Evolutionary conservation across 2,888 invertebrate genomes (phyloP).

Genomic region (Euzophera pinguis): DNA sequence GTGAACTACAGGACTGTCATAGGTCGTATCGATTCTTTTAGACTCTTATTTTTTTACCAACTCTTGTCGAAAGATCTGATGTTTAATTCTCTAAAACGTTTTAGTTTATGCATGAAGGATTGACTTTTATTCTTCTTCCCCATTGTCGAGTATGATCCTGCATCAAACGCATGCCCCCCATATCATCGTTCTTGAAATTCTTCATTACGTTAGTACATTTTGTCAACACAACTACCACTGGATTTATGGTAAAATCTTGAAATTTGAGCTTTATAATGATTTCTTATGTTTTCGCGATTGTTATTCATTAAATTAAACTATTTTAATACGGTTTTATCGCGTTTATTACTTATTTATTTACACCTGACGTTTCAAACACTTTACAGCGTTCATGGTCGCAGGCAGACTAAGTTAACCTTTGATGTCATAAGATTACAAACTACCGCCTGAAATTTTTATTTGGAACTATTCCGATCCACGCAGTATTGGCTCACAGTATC

Average conservation of each 20-base stretch:
- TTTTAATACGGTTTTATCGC: too few relatives aligned
- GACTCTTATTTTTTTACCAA: constrained; percentile 35
- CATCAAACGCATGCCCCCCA: constrained; percentile 58
- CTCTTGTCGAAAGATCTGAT: constrained; percentile 23
- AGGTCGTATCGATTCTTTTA: constrained; percentile 53
- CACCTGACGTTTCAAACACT: too few relatives aligned
- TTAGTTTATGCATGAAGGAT: constrained; percentile 48
- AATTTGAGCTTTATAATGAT: not conserved
- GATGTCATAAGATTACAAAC: too few relatives aligned
- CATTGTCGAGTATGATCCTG: constrained; percentile 51
- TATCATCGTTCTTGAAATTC: constrained; percentile 40
- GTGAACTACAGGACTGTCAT: constrained; percentile 36
- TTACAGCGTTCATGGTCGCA: too few relatives aligned
- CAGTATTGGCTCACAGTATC: too few relatives aligned
- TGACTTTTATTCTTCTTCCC: constrained; percentile 28
- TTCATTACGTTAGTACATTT: constrained; percentile 35
- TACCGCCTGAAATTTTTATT: too few relatives aligned
- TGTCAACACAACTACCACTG: not conserved
- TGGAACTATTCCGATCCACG: too few relatives aligned
- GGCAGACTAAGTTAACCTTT: too few relatives aligned
- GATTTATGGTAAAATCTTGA: not conserved
- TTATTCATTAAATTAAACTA: too few relatives aligned
- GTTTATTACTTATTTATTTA: too few relatives aligned
- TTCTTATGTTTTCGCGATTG: too few relatives aligned
- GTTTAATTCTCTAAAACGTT: constrained; percentile 26